Conservation (phyloP, 2,888 invertebrate species). For the Graphium colonna region DNA sequence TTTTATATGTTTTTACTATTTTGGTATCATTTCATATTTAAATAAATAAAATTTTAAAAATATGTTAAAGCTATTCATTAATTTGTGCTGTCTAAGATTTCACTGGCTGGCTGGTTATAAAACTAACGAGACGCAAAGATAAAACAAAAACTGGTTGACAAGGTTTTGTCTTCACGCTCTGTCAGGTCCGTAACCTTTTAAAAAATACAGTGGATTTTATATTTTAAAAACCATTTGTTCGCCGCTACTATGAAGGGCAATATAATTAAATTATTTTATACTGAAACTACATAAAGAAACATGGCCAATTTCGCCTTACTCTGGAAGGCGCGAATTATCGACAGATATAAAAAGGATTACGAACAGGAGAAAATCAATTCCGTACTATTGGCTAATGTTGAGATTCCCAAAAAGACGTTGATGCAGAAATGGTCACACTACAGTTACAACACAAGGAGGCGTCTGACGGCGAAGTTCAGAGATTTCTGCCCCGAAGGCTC, state of each 20-base stretch:
- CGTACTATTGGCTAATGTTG: slow-evolving; percentile 60
- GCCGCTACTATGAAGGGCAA: slow-evolving; percentile 14
- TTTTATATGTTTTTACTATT: no score
- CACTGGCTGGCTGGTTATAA: slow-evolving; percentile 7
- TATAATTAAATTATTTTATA: slow-evolving; percentile 20
- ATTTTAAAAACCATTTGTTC: slow-evolving; percentile 16
- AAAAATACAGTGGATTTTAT: slow-evolving; percentile 20
- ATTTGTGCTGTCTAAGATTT: no score
- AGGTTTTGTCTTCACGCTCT: slow-evolving; percentile 18
- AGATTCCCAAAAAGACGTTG: slow-evolving; percentile 60
- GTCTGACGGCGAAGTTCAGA: slow-evolving; percentile 54
- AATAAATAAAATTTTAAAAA: no score
- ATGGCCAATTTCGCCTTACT: slow-evolving; percentile 81
- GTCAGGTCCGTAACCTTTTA: slow-evolving; percentile 19
- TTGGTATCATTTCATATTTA: no score
- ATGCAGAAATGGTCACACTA: slow-evolving; percentile 70
- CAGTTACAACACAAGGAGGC: slow-evolving; percentile 56
- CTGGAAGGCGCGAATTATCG: slow-evolving; percentile 76
- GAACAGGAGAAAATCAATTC: slow-evolving; percentile 81
- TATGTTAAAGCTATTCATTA: no score
- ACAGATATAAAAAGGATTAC: slow-evolving; percentile 67
- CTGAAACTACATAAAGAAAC: slow-evolving; percentile 21
- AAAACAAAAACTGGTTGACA: slow-evolving; percentile 1
- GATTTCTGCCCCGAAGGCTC: slow-evolving; percentile 61
- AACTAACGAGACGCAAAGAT: background rate